Conservation (phyloP, 2,888 invertebrate genomes). For the Orthosia gothica region DNA sequence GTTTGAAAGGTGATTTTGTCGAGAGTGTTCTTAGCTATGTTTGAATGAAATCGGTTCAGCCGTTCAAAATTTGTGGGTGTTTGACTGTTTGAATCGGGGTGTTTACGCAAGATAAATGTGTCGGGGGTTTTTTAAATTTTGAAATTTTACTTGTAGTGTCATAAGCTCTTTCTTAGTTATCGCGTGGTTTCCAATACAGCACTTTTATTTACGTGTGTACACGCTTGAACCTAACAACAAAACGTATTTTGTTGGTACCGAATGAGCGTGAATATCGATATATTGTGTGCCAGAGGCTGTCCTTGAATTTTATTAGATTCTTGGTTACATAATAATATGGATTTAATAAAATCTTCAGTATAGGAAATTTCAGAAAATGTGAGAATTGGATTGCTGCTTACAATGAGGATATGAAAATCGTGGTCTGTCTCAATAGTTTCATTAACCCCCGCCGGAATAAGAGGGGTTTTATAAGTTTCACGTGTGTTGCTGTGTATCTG, state of each 20-base stretch:
- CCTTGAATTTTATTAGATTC: conserved; percentile 41
- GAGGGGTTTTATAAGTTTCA: too few relatives aligned
- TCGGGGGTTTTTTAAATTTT: too few relatives aligned
- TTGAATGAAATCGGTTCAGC: too few relatives aligned
- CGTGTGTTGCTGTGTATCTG: too few relatives aligned
- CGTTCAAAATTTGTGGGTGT: too few relatives aligned
- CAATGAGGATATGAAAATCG: background rate
- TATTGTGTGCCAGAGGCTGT: conserved; percentile 10
- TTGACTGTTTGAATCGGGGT: too few relatives aligned
- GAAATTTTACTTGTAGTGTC: too few relatives aligned
- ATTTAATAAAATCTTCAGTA: conserved; percentile 5
- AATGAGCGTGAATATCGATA: conserved; percentile 17
- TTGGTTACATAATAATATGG: conserved; percentile 1
- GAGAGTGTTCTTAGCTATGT: too few relatives aligned
- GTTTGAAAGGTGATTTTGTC: too few relatives aligned
- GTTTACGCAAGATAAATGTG: too few relatives aligned
- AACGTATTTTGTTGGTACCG: background rate
- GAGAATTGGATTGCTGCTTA: background rate
- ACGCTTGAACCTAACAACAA: background rate
- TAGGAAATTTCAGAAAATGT: background rate
- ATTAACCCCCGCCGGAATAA: too few relatives aligned
- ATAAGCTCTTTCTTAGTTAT: background rate
- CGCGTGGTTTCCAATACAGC: background rate
- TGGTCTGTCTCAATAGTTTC: background rate
- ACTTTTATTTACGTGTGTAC: background rate